phyloP scores from a whole-genome alignment of 2,797 vertebrate genomes.

The Merluccius polli region DNA sequence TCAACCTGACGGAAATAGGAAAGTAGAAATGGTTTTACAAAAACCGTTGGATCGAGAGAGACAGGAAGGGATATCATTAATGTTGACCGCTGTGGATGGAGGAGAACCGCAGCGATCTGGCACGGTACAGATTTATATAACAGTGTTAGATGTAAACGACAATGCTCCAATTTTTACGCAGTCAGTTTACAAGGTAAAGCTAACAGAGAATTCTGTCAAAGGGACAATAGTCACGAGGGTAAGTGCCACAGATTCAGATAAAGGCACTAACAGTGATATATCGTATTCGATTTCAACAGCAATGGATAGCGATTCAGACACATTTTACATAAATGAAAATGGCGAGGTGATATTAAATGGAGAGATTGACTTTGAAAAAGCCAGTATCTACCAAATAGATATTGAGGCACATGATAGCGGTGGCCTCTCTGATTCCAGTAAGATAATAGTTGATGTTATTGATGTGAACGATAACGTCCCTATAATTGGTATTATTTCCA shows the following conservation, averaged over 20 bases:
- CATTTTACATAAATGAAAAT: slow-evolving; percentile 60
- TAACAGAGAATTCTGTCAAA: slow-evolving; percentile 50
- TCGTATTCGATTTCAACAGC: slow-evolving; percentile 48
- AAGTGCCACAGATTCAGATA: slow-evolving; percentile 55
- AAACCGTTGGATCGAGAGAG: slow-evolving; percentile 59
- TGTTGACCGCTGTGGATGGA: slow-evolving; percentile 60
- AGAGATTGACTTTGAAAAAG: slow-evolving; percentile 67
- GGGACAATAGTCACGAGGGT: slow-evolving; percentile 47
- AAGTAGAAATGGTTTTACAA: slow-evolving; percentile 64
- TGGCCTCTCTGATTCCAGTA: slow-evolving; percentile 61
- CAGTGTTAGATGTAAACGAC: slow-evolving; percentile 61
- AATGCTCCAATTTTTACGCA: slow-evolving; percentile 44
- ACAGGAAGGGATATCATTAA: slow-evolving; percentile 34
- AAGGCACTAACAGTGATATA: slow-evolving; percentile 46
- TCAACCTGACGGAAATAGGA: slow-evolving; percentile 60
- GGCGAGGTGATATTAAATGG: slow-evolving; percentile 65
- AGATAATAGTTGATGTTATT: slow-evolving; percentile 60
- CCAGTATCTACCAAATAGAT: slow-evolving; percentile 59
- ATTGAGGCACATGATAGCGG: slow-evolving; percentile 67
- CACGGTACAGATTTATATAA: slow-evolving; percentile 57
- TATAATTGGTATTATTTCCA: slow-evolving; percentile 58
- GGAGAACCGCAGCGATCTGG: slow-evolving; percentile 64
- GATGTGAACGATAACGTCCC: slow-evolving; percentile 74
- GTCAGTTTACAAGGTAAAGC: slow-evolving; percentile 43
- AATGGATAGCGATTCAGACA: slow-evolving; percentile 48